Evolutionary conservation across 2,797 vertebrate species (phyloP).

Genomic region (Coranthus polyacanthus): DNA sequence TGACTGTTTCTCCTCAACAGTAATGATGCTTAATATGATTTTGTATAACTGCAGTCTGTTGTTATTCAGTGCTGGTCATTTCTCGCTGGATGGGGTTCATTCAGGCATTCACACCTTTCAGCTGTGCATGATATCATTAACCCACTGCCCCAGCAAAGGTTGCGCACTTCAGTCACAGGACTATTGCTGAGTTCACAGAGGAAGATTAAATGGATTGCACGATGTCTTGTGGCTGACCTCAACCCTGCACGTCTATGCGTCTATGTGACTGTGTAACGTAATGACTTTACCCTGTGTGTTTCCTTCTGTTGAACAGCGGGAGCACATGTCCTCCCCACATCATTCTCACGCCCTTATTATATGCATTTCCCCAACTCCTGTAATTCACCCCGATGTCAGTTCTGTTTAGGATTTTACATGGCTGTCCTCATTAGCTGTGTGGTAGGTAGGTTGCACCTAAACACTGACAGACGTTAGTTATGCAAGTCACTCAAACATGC

Average conservation of each 20-base stretch:
- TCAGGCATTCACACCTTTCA: constrained; percentile 30
- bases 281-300: constrained; percentile 75
- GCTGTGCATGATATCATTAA: constrained; percentile 40
- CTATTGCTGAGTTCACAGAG: constrained; percentile 22
- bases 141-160: neutral
- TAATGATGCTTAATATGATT: constrained; percentile 14
- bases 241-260: constrained; percentile 28
- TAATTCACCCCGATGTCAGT: constrained; percentile 45
- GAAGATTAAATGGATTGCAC: constrained; percentile 30
- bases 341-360: constrained; percentile 70
- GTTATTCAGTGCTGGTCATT: constrained; percentile 6
- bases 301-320: constrained; percentile 54
- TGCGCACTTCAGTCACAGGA: constrained; percentile 5
- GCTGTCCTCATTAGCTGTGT: constrained; percentile 57
- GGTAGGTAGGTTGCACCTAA: constrained; percentile 62
- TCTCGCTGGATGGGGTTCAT: neutral
- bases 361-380: constrained; percentile 56
- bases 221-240: constrained; percentile 56
- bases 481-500: constrained; percentile 43
- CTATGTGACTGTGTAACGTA: constrained; percentile 39
- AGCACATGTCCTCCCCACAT: constrained; percentile 49
- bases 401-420: constrained; percentile 68
- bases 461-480: constrained; percentile 53
- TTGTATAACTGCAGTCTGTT: neutral
- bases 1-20: constrained; percentile 19